Percentiles rank a stretch among this genome's conserved stretches.
Evolutionary conservation across 2,113 vertebrate species (phyloP).

Genomic region (Dipodomys ordii): DNA sequence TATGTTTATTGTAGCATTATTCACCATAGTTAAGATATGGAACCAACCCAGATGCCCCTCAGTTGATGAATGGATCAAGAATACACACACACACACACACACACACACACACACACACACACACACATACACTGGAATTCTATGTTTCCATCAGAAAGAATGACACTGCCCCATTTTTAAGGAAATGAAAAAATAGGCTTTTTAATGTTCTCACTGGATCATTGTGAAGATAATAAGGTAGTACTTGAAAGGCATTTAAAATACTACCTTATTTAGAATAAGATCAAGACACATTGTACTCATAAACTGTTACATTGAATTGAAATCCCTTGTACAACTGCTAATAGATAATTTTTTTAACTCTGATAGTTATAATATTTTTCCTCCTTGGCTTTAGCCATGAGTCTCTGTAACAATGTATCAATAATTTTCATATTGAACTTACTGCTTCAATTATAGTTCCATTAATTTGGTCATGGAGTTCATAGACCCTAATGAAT

Average conservation of each 20-base stretch:
- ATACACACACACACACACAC: too few species aligned
- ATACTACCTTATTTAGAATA: background rate
- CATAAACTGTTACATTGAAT: too few species aligned
- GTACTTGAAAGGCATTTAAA: background rate
- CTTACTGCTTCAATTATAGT: background rate
- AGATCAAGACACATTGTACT: too few species aligned
- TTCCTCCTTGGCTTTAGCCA: background rate
- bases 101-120: too few species aligned
- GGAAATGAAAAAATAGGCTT: background rate
- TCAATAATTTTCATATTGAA: background rate
- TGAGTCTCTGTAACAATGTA: background rate
- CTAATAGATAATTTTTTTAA: background rate
- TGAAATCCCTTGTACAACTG: too few species aligned
- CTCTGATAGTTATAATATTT: background rate
- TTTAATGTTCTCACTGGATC: background rate
- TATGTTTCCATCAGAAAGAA: too few species aligned
- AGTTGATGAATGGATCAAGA: too few species aligned
- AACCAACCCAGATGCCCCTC: too few species aligned
- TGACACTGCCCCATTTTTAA: too few species aligned
- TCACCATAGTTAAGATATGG: too few species aligned
- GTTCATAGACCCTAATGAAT: background rate
- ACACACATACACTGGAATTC: too few species aligned
- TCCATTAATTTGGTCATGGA: background rate
- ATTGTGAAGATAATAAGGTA: background rate
- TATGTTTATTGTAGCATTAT: too few species aligned